Evolutionary conservation across 2,888 invertebrate genomes (phyloP).

Genomic region (Melanostoma scalare): DNA sequence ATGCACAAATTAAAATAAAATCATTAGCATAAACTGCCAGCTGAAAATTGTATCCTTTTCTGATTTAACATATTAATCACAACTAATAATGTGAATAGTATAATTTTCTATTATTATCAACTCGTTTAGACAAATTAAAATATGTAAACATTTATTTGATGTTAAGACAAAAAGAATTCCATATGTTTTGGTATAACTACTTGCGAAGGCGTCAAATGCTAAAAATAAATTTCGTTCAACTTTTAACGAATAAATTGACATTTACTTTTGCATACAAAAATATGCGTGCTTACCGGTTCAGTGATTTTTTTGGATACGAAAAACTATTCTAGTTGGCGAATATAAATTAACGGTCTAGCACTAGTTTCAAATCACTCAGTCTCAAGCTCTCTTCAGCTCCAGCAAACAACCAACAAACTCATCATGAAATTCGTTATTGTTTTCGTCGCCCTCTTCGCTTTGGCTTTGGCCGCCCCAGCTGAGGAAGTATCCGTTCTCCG

Average conservation of each 20-base stretch:
- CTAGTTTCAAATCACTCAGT: slow-evolving; percentile 22
- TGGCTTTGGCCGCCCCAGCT: slow-evolving; percentile 78
- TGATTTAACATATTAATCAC: too few species aligned
- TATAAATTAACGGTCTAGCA: slow-evolving; percentile 16
- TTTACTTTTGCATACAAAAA: neutral
- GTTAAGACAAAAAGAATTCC: too few species aligned
- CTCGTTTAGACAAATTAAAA: too few species aligned
- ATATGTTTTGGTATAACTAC: too few species aligned
- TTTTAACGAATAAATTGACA: neutral
- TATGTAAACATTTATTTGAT: too few species aligned
- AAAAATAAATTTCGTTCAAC: too few species aligned
- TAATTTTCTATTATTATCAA: too few species aligned
- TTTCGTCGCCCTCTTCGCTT: slow-evolving; percentile 76
- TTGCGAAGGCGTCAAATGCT: too few species aligned
- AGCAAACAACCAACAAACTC: slow-evolving; percentile 8
- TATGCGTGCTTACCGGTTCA: slow-evolving; percentile 10
- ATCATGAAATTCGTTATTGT: slow-evolving; percentile 78
- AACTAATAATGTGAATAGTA: too few species aligned
- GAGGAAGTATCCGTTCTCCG: slow-evolving; percentile 57
- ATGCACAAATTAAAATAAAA: too few species aligned
- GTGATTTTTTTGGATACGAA: neutral
- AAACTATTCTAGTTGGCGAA: neutral
- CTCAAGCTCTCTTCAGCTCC: slow-evolving; percentile 10
- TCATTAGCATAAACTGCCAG: too few species aligned
- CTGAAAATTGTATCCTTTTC: too few species aligned